These are phyloP conservation scores for Lathronympha strigana DNA, from an alignment of 2,888 invertebrate species.

Conservation along the genomic window DNA sequence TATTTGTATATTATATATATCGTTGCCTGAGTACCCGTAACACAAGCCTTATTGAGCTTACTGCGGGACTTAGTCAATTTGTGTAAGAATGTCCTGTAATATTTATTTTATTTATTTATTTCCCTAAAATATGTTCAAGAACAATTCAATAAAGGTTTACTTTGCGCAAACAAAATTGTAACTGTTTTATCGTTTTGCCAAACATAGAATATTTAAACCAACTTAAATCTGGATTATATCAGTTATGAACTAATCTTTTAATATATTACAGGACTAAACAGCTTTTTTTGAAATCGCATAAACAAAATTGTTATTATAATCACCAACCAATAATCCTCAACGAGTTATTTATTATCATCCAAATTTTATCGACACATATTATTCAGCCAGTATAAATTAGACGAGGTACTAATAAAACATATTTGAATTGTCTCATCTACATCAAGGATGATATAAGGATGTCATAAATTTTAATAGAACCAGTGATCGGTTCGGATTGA, in stretches of 20 bases:
- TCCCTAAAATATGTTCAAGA: too few relatives aligned
- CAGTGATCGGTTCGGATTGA: conserved; percentile 55
- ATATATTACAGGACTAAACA: neutral
- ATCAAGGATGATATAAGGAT: conserved; percentile 41
- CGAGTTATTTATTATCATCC: conserved; percentile 30
- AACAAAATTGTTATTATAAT: conserved; percentile 3
- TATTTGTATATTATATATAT: too few relatives aligned
- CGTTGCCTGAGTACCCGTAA: too few relatives aligned
- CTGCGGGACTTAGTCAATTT: too few relatives aligned
- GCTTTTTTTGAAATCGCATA: conserved; percentile 6
- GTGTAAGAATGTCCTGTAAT: too few relatives aligned
- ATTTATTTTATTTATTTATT: too few relatives aligned
- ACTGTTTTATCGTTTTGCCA: too few relatives aligned
- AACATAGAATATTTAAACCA: neutral
- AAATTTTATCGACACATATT: conserved; percentile 23
- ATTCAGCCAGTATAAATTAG: conserved; percentile 31
- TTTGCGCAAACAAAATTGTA: neutral
- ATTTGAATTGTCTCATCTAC: conserved; percentile 39
- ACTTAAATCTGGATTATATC: neutral
- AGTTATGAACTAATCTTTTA: neutral
- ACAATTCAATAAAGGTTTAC: too few relatives aligned
- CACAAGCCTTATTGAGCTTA: too few relatives aligned
- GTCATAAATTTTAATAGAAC: conserved; percentile 49
- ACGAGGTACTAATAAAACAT: conserved; percentile 37
- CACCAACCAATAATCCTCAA: conserved; percentile 26